A percentile compares a stretch with the other conserved stretches of the same genome.
Evolutionary conservation across 2,888 invertebrate genomes (phyloP).

Genomic region (Camponotus fellah): DNA sequence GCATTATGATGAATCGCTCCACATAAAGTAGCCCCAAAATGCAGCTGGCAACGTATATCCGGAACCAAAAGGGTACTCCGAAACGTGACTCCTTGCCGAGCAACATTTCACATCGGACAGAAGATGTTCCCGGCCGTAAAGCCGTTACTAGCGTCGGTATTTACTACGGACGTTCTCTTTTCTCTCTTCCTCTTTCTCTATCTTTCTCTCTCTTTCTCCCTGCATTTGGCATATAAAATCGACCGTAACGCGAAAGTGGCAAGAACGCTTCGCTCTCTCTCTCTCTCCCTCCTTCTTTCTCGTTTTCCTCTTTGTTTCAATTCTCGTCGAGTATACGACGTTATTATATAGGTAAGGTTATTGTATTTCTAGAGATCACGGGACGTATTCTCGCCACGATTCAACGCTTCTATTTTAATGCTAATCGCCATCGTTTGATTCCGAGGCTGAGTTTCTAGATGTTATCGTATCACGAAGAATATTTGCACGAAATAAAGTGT

Average conservation of each 20-base stretch:
- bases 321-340: conserved; percentile 18
- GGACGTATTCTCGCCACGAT: conserved; percentile 24
- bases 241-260: conserved; percentile 21
- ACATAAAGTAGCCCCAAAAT: conserved; percentile 40
- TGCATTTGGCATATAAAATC: conserved; percentile 42
- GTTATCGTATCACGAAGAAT: neutral
- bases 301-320: conserved; percentile 11
- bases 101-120: conserved; percentile 48
- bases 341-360: conserved; percentile 14
- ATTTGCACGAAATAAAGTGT: neutral
- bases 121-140: conserved; percentile 46
- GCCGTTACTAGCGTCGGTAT: conserved; percentile 50
- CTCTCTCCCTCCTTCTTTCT: neutral
- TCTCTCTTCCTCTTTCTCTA: neutral
- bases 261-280: neutral
- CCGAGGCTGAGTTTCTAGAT: neutral
- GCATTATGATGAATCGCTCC: conserved; percentile 47
- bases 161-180: conserved; percentile 27
- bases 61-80: conserved; percentile 43
- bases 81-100: conserved; percentile 41
- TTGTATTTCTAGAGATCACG: conserved; percentile 17
- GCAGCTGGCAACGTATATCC: conserved; percentile 48
- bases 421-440: conserved; percentile 38
- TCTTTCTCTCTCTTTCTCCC: neutral
- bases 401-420: conserved; percentile 41